phyloP scores from a whole-genome alignment of 30 jellyfish, hydroid and myxozoan species.

The Chironex yamaguchii region DNA sequence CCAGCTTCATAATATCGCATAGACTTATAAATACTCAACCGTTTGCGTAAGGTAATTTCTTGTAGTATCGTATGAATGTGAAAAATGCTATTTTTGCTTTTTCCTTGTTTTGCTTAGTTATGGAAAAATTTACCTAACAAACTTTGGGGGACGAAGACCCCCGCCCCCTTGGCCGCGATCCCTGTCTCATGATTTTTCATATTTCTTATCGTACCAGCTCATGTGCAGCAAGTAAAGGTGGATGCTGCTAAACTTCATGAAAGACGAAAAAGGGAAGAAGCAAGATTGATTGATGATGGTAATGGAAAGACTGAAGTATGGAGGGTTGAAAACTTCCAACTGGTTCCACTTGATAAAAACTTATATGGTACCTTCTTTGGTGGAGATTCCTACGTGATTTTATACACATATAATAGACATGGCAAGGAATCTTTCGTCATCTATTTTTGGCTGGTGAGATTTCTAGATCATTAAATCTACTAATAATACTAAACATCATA shows the following conservation, averaged over 20 bases:
- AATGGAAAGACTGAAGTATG: conserved; percentile 89
- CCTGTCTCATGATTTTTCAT: too few species aligned
- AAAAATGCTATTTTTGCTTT: too few species aligned
- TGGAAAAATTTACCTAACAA: too few species aligned
- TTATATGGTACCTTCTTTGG: conserved; percentile 90
- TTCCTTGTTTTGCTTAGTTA: too few species aligned
- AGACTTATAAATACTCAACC: too few species aligned
- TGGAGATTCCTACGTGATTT: conserved; percentile 92
- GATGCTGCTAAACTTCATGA: conserved; percentile 89
- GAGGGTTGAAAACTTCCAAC: conserved; percentile 89
- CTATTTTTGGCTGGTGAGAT: conserved; percentile 96
- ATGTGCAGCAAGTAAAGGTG: conserved; percentile 82
- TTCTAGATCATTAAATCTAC: neutral
- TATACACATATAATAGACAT: conserved; percentile 80
- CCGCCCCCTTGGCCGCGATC: too few species aligned
- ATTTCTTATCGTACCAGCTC: conserved; percentile 50
- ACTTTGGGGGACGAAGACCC: too few species aligned
- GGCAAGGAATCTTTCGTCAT: conserved; percentile 77
- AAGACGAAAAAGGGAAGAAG: conserved; percentile 75
- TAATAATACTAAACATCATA: neutral
- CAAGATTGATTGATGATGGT: conserved; percentile 91
- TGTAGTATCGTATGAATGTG: too few species aligned
- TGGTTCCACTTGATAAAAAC: conserved; percentile 84
- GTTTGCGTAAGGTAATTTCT: too few species aligned
- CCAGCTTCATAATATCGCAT: too few species aligned